These are phyloP conservation scores for Oreocharis arfaki DNA, from an alignment of 2,113 vertebrate genomes.

Conservation along the genomic window DNA sequence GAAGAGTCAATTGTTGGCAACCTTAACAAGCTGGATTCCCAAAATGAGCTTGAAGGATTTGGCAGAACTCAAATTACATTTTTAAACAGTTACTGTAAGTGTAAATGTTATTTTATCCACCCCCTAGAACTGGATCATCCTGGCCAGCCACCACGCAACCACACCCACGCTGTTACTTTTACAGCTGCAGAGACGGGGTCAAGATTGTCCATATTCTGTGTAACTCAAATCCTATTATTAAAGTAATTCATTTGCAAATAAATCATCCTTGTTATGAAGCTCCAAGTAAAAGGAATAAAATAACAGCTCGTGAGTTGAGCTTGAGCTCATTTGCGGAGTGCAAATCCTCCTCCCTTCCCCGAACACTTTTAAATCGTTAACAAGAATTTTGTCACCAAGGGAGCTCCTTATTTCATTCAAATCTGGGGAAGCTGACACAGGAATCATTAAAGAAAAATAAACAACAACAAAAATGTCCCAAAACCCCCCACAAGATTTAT, in stretches of 20 bases:
- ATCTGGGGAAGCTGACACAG: fast-evolving
- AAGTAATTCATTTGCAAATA: constrained; percentile 46
- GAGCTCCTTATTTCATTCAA: background rate
- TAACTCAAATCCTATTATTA: constrained; percentile 1
- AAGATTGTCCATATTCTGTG: background rate
- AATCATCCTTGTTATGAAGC: background rate
- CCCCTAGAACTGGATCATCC: constrained; percentile 45
- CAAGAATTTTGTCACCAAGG: background rate
- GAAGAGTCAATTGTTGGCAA: constrained; percentile 17
- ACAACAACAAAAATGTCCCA: background rate
- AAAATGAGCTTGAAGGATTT: background rate
- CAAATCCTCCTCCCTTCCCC: background rate
- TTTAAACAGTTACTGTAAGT: constrained; percentile 61
- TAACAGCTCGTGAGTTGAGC: background rate
- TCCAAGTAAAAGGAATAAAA: background rate
- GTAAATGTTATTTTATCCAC: constrained; percentile 68
- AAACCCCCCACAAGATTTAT: background rate
- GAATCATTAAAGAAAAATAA: background rate
- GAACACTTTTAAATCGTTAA: background rate
- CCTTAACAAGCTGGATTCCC: background rate
- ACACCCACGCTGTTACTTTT: constrained; percentile 50
- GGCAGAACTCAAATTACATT: constrained; percentile 48
- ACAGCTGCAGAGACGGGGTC: constrained; percentile 43
- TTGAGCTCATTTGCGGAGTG: background rate
- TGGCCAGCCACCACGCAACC: constrained; percentile 49